Conservation (phyloP, 1,140 invertebrate genomes). For the Drosophila serrata region DNA sequence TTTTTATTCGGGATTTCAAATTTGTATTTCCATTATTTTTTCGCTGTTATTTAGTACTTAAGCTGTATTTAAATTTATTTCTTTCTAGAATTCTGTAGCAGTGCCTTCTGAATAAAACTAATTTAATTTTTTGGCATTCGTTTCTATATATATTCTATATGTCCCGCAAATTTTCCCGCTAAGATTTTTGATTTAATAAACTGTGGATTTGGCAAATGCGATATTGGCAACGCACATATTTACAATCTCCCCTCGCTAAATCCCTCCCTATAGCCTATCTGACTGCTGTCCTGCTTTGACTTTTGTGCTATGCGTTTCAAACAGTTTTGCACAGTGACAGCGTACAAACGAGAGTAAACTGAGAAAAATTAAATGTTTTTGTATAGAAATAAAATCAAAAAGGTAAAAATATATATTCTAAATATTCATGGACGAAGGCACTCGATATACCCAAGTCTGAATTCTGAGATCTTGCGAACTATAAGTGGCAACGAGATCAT, state of each 20-base stretch:
- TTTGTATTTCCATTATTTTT: not conserved
- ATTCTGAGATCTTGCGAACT: not conserved
- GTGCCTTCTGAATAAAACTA: too few relatives aligned
- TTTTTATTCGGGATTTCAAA: too few relatives aligned
- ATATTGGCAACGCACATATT: conserved; percentile 65
- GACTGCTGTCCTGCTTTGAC: conserved; percentile 53
- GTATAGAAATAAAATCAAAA: not conserved
- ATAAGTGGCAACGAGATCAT: too few relatives aligned
- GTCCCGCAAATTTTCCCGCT: not conserved
- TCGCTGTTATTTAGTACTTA: too few relatives aligned
- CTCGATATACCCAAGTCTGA: not conserved
- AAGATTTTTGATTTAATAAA: conserved; percentile 67
- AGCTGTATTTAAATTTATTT: too few relatives aligned
- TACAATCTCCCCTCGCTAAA: conserved; percentile 11
- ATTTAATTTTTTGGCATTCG: not conserved
- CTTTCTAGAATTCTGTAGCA: too few relatives aligned
- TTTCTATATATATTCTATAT: too few relatives aligned
- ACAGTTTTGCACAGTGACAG: conserved; percentile 58
- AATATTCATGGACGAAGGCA: too few relatives aligned
- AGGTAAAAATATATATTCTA: not conserved
- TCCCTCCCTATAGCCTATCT: not conserved
- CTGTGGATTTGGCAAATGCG: conserved; percentile 69
- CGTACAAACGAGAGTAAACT: not conserved
- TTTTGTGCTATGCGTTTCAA: conserved; percentile 70
- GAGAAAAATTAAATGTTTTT: not conserved